Evolutionary conservation across 2,888 invertebrate species (phyloP), one percentile per base, ranked within the genome.

Genomic region (Ichneumoninae sp.): DNA sequence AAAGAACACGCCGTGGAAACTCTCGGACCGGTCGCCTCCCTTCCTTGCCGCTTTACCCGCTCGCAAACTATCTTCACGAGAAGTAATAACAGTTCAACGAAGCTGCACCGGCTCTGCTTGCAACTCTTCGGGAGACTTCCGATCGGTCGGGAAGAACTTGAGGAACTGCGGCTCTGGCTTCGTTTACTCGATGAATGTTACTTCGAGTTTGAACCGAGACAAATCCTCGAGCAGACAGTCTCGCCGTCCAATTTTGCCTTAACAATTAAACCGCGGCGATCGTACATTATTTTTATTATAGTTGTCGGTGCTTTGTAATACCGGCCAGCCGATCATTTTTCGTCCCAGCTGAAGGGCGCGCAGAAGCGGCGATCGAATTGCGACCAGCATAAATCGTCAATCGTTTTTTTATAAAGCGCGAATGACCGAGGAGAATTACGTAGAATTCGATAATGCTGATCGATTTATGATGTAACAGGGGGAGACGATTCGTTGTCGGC

Each of bases 61-160:
- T 40, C 57, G 57, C 65, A 52, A 77, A 75, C 68, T 66, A n/a
- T 71, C 54, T 75, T 80, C 66, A 19, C 65, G 30, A 77, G 77
- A 82, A 84, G 70, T 78, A 86, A 80, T 75, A 81, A 86, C 81
- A 82, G 84, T 86, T 82, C 70, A 79, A 82, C 76, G 81, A 66
- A 78, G 80, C 71, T 80, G 47, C 62, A 33, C 50, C 33, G 60
- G 52, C 30, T 69, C 62, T 26, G 40, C 60, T 30, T 19, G 50
- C 16, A 84, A 84, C 72, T 83, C 62, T 75, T 77, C 36, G 30
- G 30, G 62, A 75, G 54, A 80, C 76, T 83, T 66, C 47, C 71
- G 79, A 82, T 83, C 79, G 76, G 33, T 74, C 50, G 26, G 65
- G 13, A 4, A 78, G 78, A 83, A 81, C 78, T 79, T 68, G 66